Percentiles rank a stretch among this genome's conserved stretches.
phyloP scores from a whole-genome alignment of 2,797 vertebrate species.

The Lutra lutra region DNA sequence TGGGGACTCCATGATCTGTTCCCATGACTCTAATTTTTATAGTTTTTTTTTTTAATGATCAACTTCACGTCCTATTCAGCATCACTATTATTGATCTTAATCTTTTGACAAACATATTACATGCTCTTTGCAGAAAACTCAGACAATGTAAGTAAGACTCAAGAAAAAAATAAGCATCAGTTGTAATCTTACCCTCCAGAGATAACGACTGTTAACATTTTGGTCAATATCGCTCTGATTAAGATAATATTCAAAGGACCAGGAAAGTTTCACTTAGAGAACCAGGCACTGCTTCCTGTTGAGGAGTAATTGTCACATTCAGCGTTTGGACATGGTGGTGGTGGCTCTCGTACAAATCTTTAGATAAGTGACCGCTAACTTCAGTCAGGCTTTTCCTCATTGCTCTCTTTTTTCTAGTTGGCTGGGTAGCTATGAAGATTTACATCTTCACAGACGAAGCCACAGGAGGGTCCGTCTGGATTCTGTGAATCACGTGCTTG shows the following conservation, averaged over 20 bases:
- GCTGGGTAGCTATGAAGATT: neutral
- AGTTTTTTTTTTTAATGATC: neutral
- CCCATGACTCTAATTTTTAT: neutral
- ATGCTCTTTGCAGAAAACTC: neutral
- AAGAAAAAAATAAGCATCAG: neutral
- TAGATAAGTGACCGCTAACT: neutral
- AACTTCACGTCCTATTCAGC: neutral
- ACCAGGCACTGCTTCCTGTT: neutral
- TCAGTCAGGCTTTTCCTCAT: neutral
- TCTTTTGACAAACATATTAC: neutral
- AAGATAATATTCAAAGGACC: constrained; percentile 5
- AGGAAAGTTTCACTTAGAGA: constrained; percentile 22
- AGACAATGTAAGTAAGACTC: neutral
- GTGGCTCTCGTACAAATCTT: neutral
- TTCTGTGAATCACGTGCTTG: neutral
- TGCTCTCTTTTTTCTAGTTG: neutral
- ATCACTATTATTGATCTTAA: neutral
- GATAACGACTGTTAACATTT: neutral
- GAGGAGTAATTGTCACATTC: neutral
- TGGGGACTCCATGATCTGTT: neutral
- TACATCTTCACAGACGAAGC: neutral
- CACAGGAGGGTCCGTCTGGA: neutral
- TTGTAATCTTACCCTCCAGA: neutral
- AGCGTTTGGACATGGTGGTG: neutral
- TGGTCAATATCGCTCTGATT: neutral